Percentiles rank a stretch among this genome's conserved stretches.
phyloP scores from a whole-genome alignment of 1,140 invertebrate species.

The Drosophila watanabei region DNA sequence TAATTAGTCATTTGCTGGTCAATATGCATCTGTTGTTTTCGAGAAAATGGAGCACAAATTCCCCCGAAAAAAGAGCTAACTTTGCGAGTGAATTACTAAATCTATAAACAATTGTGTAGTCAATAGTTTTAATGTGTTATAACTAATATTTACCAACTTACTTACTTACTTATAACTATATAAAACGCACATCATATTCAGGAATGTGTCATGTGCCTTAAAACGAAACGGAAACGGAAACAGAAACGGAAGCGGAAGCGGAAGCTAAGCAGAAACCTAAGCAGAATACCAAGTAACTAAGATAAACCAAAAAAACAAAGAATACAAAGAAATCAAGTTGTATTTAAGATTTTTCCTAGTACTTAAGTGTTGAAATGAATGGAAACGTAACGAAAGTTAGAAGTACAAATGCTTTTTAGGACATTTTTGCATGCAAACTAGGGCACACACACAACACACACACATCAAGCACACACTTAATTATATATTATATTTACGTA shows the following conservation, averaged over 20 bases:
- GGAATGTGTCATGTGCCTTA: conserved; percentile 83
- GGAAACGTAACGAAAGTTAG: conserved; percentile 36
- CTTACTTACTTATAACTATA: conserved; percentile 16
- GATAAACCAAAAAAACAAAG: conserved; percentile 27
- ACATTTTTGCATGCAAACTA: conserved; percentile 63
- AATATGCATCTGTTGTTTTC: conserved; percentile 64
- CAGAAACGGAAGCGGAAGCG: conserved; percentile 11
- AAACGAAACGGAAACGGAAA: conserved; percentile 35
- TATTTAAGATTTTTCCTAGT: conserved; percentile 77
- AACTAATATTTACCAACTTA: conserved; percentile 19
- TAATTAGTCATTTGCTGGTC: conserved; percentile 81
- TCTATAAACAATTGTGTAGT: conserved; percentile 41
- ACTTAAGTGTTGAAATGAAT: conserved; percentile 73
- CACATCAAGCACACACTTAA: conserved; percentile 33
- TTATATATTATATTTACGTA: conserved; percentile 37
- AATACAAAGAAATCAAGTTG: conserved; percentile 48
- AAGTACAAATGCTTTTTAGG: conserved; percentile 81
- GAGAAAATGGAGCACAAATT: conserved; percentile 36
- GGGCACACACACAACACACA: conserved; percentile 55
- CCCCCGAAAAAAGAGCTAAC: conserved; percentile 13
- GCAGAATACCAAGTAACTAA: conserved; percentile 59
- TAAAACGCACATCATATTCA: conserved; percentile 78
- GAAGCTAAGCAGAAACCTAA: conserved; percentile 28
- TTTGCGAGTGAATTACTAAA: conserved; percentile 33
- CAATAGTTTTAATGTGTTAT: conserved; percentile 46